Percentiles rank a stretch among this genome's conserved stretches.
phyloP scores from a whole-genome alignment of 2,797 vertebrate genomes.

The Eulemur mongoz region DNA sequence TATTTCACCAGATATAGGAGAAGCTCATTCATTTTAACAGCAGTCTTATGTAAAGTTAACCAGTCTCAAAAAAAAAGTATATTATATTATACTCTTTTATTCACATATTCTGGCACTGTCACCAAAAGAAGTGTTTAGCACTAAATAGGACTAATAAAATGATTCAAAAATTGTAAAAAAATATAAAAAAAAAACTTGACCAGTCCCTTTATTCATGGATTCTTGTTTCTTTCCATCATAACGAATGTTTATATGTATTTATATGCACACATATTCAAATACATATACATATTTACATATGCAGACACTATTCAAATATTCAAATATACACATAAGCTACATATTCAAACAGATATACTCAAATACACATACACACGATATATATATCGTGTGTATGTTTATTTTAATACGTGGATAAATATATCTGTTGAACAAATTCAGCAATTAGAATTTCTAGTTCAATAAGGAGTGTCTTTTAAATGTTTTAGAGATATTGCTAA shows the following conservation, averaged over 20 bases:
- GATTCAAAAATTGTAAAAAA: no score
- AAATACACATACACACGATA: background rate
- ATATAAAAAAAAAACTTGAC: background rate
- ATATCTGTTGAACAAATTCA: background rate
- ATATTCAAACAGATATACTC: background rate
- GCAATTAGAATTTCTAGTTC: background rate
- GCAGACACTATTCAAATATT: background rate
- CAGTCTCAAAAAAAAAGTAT: background rate
- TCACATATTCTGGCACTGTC: no score
- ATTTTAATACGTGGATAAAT: background rate
- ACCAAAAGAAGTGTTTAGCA: no score
- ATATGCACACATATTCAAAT: background rate
- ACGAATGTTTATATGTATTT: background rate
- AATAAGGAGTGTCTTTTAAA: background rate
- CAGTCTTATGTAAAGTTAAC: background rate
- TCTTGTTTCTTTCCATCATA: background rate
- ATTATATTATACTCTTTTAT: no score
- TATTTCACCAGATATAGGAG: background rate
- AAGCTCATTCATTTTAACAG: slow-evolving; percentile 18
- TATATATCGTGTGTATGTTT: background rate
- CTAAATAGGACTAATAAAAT: no score
- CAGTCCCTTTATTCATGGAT: background rate
- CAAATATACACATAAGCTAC: background rate
- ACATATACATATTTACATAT: background rate
- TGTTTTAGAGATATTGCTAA: background rate